These are phyloP conservation scores for Sebastes glaucus DNA, from an alignment of 2,797 vertebrate genomes.

Conservation along the genomic window DNA sequence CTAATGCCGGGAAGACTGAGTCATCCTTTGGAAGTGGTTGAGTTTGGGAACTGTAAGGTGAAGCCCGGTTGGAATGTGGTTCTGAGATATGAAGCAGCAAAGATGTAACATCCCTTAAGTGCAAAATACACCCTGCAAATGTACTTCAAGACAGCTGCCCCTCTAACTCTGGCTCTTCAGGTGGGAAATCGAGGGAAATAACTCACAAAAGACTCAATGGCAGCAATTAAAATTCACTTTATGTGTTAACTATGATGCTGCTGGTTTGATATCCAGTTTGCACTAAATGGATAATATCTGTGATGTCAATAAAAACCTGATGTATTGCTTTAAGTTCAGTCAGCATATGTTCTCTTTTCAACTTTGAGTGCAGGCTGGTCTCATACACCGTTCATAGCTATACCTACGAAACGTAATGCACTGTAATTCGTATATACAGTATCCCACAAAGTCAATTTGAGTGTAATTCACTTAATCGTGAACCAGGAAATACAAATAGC, in stretches of 20 bases:
- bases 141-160: neutral
- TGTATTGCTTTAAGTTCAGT: neutral
- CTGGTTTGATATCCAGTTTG: neutral
- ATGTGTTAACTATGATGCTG: neutral
- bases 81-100: conserved; percentile 13
- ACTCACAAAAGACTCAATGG: neutral
- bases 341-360: too few relatives aligned
- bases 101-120: neutral
- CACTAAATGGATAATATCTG: neutral
- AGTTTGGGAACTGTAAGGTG: neutral
- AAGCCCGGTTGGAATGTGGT: conserved; percentile 2
- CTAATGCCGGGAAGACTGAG: conserved; percentile 22
- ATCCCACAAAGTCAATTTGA: too few relatives aligned
- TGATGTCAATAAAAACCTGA: neutral
- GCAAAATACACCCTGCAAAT: neutral
- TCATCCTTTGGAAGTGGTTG: conserved; percentile 14
- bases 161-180: neutral
- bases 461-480: too few relatives aligned
- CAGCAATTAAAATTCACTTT: neutral
- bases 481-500: too few relatives aligned
- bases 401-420: too few relatives aligned
- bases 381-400: too few relatives aligned
- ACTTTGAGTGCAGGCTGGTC: too few relatives aligned
- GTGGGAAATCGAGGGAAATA: neutral
- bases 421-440: too few relatives aligned